Evolutionary conservation across 2,888 invertebrate species (phyloP), one percentile per base, ranked within the genome.

Genomic region (Torymus texanus): DNA sequence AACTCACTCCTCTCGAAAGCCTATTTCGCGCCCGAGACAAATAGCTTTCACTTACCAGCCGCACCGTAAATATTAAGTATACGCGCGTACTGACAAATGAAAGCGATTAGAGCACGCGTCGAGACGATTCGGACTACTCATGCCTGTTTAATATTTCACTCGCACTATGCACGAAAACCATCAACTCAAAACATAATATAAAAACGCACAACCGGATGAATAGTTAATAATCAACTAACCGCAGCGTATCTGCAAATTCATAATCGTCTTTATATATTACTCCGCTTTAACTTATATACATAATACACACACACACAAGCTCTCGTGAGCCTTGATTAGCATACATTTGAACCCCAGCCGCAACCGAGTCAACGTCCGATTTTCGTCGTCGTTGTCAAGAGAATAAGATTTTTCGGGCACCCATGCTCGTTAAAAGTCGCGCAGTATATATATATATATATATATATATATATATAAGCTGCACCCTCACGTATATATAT

Each of bases 351-450:
- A 50, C 14, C 29, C 71, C 58, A 10, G 41, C n/a, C 11, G 21
- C 29, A 16, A 13, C 67, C 16, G 75, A 82, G 81, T 82, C 76
- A 78, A 78, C 71, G 74, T 65, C 63, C 75, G 71, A 41, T 41
- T 41, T 41, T 41, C 41, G 41, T 41, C 41, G 41, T 29, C 29
- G 29, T 29, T 3, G 29, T 29, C 29, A 8, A 41, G 41, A 41
- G 41, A 41, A 41, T 41, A 41, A n/a, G 71, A 65, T 75, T 70
- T 78, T 78, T 75, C 72, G 74, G 62, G 50, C 51, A 21, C 59
- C 75, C 75, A 77, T 29, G 29, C 63, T 78, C 75, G 79, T 74
- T 75, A 76, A 78, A 70, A 70, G 77, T 41, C 41, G 18, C 50
- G 21, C n/a, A 13, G 11, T 51, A 50, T 5, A 13, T 53, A 14